phyloP scores from a whole-genome alignment of 2,888 invertebrate species.

The Drosophila formosana region DNA sequence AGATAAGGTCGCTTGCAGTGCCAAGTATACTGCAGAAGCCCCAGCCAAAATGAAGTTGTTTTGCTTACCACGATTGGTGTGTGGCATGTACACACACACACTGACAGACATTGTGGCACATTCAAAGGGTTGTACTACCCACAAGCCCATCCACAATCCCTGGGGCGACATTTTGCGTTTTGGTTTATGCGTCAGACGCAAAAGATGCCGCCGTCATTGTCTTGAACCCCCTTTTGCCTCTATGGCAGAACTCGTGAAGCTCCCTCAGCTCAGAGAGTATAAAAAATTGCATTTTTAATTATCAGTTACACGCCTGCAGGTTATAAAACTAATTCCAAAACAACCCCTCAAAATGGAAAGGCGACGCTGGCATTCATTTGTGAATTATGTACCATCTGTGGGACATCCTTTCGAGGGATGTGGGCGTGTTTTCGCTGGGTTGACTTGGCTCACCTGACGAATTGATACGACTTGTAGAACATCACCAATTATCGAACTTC shows the following conservation, averaged over 20 bases:
- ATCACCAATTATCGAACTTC: constrained; percentile 84
- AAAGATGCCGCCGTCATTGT: constrained; percentile 75
- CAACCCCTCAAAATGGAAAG: constrained; percentile 52
- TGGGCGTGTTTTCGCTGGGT: constrained; percentile 1
- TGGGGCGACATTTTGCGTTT: constrained; percentile 79
- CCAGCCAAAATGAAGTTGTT: constrained; percentile 60
- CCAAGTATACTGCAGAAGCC: constrained; percentile 64
- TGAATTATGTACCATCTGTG: constrained; percentile 37
- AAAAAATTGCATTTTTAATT: constrained; percentile 81
- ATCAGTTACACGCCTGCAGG: constrained; percentile 73
- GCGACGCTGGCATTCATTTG: constrained; percentile 42
- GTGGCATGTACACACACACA: constrained; percentile 23
- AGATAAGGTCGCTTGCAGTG: constrained; percentile 57
- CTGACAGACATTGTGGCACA: constrained; percentile 8
- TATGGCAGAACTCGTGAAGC: not conserved
- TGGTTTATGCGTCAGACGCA: constrained; percentile 76
- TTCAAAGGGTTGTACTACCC: constrained; percentile 70
- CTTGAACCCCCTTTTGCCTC: constrained; percentile 51
- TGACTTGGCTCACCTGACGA: constrained; percentile 60
- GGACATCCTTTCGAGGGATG: not conserved
- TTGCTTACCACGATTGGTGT: constrained; percentile 55
- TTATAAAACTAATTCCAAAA: constrained; percentile 76
- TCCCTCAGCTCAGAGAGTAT: constrained; percentile 28
- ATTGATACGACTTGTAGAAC: constrained; percentile 85
- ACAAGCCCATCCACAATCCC: constrained; percentile 57